Base-by-base conservation (phyloP, 2,113 vertebrate species). In the Anser brachyrhynchus region DNA sequence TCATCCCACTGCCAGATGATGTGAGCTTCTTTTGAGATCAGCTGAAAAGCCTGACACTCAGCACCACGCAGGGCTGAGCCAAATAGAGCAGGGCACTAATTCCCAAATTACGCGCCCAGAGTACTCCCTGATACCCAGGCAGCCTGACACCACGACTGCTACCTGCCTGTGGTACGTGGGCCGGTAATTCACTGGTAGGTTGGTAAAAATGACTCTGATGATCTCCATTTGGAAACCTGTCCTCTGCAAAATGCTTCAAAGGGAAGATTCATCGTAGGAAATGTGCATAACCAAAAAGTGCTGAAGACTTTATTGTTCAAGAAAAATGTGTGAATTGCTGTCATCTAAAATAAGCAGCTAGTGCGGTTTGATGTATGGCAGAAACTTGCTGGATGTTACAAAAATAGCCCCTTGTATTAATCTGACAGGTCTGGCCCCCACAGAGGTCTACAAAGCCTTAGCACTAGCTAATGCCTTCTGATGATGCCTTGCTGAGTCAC, bases 401-500 rank as follows among this genome's bases (percentile, higher is more conserved):
- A 75, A 96, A 96, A 92, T 93, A 95, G 78, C 64, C 44, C 7
- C 41, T 54, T 85, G 46, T 75, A 52, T 89, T 93, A 84, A 74
- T 83, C 76, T 72, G 74, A 76, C 64, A 87, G 58, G 49, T 87
- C 89, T 65, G 43, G 70, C 77, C 61, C 87, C 73, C 37, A 21
- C 29, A 31, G 70, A 78, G 62, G 39, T 70, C 61, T 84, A 61
- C n/a, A 95, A 85, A 96, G 75, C 62, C 62, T 84, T n/a, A 80
- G 70, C 71, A 25, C 58, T 64, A 18, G 66, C 87, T 89, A 44
- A 62, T 65, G 46, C 66, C 73, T 89, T 89, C 84, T 88, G 70
- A 80, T 89, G 80, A 74, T 93, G 91, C 67, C 81, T 92, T 92
- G 74, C 96, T 95, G 94, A 95, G 94, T 96, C 96, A 92, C 77